A percentile compares a stretch with the other conserved stretches of the same genome.
Evolutionary conservation across 1,140 invertebrate genomes (phyloP).

Genomic region (Cephus cinctus): DNA sequence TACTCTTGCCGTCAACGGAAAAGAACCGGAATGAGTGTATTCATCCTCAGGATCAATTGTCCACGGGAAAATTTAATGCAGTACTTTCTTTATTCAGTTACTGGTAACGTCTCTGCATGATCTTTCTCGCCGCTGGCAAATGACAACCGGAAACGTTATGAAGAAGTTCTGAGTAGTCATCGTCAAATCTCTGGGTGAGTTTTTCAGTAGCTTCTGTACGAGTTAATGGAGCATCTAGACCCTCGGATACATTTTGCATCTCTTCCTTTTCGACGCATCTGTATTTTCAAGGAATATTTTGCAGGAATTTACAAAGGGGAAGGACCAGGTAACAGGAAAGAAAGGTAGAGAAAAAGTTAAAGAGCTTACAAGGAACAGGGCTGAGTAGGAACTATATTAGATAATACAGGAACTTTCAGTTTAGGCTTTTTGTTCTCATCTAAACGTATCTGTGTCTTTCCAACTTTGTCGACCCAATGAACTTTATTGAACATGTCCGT

Average conservation of each 20-base stretch:
- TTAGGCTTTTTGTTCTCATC: constrained; percentile 42
- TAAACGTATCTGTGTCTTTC: constrained; percentile 33
- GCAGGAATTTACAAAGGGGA: constrained; percentile 1
- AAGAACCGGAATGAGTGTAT: too few species aligned
- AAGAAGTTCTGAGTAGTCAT: constrained; percentile 48
- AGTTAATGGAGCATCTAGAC: constrained; percentile 47
- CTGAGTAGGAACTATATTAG: constrained; percentile 42
- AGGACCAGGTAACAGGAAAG: neutral
- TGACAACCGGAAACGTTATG: constrained; percentile 59
- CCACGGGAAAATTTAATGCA: too few species aligned
- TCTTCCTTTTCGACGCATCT: constrained; percentile 58
- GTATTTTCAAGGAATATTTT: constrained; percentile 4
- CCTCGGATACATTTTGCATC: constrained; percentile 54
- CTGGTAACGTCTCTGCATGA: constrained; percentile 58
- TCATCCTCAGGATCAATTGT: too few species aligned
- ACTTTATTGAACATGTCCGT: constrained; percentile 57
- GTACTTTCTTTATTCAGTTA: constrained; percentile 21
- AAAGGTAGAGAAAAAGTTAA: constrained; percentile 3
- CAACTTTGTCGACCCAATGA: constrained; percentile 52
- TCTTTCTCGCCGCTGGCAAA: constrained; percentile 56
- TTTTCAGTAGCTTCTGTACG: constrained; percentile 45
- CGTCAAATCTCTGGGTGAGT: constrained; percentile 37
- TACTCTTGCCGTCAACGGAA: too few species aligned
- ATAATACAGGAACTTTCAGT: constrained; percentile 34
- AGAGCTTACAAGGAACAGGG: constrained; percentile 50